These are phyloP conservation scores for Petrosia ficiformis DNA, from an alignment of 37 sponge, comb jelly and placozoan genomes.

Conservation along the genomic window DNA sequence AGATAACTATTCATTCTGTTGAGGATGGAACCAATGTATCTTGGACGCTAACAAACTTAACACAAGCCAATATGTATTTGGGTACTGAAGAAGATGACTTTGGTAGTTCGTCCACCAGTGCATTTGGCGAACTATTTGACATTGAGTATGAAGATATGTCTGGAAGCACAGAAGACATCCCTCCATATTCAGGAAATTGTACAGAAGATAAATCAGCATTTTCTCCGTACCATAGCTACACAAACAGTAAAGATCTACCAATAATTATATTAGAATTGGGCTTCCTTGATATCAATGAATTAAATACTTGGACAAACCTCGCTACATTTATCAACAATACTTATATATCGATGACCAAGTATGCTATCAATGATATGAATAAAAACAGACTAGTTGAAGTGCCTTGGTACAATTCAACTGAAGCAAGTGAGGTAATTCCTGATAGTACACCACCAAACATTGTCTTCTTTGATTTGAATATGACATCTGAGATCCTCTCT, in stretches of 20 bases:
- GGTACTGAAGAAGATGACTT: not conserved
- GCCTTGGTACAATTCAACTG: conserved; percentile 11
- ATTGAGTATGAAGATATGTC: not conserved
- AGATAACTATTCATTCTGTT: conserved; percentile 41
- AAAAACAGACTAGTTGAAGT: conserved; percentile 50
- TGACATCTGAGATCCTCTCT: conserved; percentile 62
- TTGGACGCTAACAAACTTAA: conserved; percentile 37
- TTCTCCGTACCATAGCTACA: conserved; percentile 43
- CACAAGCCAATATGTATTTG: not conserved
- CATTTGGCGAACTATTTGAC: not conserved
- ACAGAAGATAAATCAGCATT: not conserved
- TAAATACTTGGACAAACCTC: conserved; percentile 50
- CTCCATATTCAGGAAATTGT: not conserved
- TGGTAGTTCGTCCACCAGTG: not conserved
- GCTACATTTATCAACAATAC: conserved; percentile 61
- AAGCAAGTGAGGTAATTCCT: conserved; percentile 9
- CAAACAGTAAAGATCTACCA: conserved; percentile 40
- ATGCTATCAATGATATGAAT: conserved; percentile 74
- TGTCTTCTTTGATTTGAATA: conserved; percentile 60
- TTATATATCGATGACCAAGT: conserved; percentile 41
- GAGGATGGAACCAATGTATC: conserved; percentile 2
- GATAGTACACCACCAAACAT: conserved; percentile 70
- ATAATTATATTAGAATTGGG: conserved; percentile 58
- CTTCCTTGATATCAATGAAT: conserved; percentile 58
- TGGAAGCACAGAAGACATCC: not conserved